phyloP scores from a whole-genome alignment of 2,113 vertebrate species.

The Aphyosemion australe region DNA sequence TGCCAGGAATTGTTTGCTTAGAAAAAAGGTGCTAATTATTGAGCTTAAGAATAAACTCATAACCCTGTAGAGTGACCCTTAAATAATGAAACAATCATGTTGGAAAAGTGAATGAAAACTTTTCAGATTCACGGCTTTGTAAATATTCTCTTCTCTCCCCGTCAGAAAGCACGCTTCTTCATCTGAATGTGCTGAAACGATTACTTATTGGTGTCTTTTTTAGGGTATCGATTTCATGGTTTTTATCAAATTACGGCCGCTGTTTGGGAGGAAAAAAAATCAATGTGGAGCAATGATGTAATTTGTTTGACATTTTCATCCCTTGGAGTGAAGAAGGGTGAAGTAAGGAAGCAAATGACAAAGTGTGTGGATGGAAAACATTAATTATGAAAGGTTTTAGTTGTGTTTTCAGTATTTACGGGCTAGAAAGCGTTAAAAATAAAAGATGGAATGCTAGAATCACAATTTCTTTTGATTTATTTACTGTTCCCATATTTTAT shows the following conservation, averaged over 20 bases:
- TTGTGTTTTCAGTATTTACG: constrained; percentile 11
- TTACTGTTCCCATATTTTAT: too few relatives aligned
- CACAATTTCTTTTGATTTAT: too few relatives aligned
- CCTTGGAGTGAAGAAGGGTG: constrained; percentile 59
- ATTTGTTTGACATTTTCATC: constrained; percentile 75
- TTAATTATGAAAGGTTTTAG: constrained; percentile 19
- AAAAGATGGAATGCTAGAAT: constrained; percentile 15
- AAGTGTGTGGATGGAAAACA: constrained; percentile 36
- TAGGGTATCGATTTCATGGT: constrained; percentile 69
- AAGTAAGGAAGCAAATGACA: constrained; percentile 46
- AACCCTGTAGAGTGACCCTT: constrained; percentile 8
- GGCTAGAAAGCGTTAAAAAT: constrained; percentile 9
- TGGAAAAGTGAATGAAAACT: neutral
- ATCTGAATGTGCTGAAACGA: constrained; percentile 51
- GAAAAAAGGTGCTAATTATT: constrained; percentile 49
- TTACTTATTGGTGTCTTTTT: constrained; percentile 71
- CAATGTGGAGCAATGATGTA: constrained; percentile 68
- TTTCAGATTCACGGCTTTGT: too few relatives aligned
- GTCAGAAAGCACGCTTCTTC: constrained; percentile 56
- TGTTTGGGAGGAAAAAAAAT: constrained; percentile 58
- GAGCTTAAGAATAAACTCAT: constrained; percentile 23
- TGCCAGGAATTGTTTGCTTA: constrained; percentile 30
- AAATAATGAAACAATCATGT: neutral
- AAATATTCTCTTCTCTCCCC: constrained; percentile 22
- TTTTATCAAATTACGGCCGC: constrained; percentile 73